Evolutionary conservation across 2,888 invertebrate species (phyloP), one percentile per base, ranked within the genome.

Genomic region (Hirtodrosophila histrioides): DNA sequence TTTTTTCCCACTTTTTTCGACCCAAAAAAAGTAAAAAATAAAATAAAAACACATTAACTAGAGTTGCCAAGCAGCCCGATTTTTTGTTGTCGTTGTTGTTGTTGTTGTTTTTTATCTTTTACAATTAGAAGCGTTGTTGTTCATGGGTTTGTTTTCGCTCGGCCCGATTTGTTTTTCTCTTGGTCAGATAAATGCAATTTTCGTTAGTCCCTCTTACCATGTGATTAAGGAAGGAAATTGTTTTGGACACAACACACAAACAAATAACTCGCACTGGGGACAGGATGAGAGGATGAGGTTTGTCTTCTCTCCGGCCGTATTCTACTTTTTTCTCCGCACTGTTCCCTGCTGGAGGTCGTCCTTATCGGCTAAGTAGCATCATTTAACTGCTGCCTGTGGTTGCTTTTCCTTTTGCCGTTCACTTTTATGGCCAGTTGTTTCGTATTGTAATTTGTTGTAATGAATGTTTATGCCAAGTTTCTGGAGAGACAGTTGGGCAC

Each of bases 201-300:
- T 73, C 57, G 73, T 71, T 58, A 62, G 56, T 66, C 73, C 76
- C 69, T 64, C 78, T 73, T 78, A 78, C 83, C 84, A 77, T 80
- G 90, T 88, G 91, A 90, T 90, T 90, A 90, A 88, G 89, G 89
- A 90, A 90, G 89, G 89, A 91, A 90, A 90, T 90, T 88, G 89
- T 91, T 90, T 90, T 84, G 88, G 88, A 89, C 89, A 68, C 23
- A 81, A 67, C 79, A 70, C 69, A 70, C 69, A 83, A 75, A 86
- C 84, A 86, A 82, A 77, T 77, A 73, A 69, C 66, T 61, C 63
- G 40, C 66, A 44, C 45, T 69, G 58, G 4, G 6, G 41, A 40
- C 24, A 11, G 35, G 36, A 2, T 17, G 23, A 11, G 7, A 23
- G 33, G 46, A 11, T 54, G 7, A 23, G 33, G 46, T 17, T 54